These are phyloP conservation scores for Hirudo medicinalis DNA, from an alignment of 1,140 invertebrate species.

Conservation along the genomic window DNA sequence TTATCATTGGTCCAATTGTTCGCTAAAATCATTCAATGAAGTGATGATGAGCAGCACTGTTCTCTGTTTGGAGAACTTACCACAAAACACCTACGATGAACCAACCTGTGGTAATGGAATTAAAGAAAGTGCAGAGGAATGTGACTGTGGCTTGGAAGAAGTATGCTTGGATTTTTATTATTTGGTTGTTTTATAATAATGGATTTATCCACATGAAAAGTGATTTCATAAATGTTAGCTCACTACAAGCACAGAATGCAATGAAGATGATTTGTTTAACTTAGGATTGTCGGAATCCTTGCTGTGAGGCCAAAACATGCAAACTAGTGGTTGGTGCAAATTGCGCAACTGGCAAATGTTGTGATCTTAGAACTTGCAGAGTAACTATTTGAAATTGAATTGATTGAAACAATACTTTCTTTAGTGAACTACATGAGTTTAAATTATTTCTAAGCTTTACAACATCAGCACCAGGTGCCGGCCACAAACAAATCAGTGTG, in stretches of 20 bases:
- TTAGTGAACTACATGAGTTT: too few relatives aligned
- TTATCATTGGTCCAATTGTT: constrained; percentile 43
- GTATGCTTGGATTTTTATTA: constrained; percentile 22
- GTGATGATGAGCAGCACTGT: constrained; percentile 93
- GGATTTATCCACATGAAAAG: too few relatives aligned
- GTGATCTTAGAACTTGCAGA: constrained; percentile 57
- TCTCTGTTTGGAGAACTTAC: constrained; percentile 70
- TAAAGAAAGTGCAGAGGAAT: constrained; percentile 83
- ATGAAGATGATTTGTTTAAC: constrained; percentile 23
- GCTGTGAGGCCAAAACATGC: constrained; percentile 76
- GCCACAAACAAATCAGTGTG: constrained; percentile 64
- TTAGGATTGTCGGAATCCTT: constrained; percentile 65
- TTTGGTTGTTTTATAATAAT: too few relatives aligned
- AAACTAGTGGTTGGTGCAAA: constrained; percentile 66
- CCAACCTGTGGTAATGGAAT: constrained; percentile 87
- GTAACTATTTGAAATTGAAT: constrained; percentile 44
- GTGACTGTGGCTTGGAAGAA: constrained; percentile 59
- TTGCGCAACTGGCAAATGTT: constrained; percentile 85
- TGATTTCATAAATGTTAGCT: too few relatives aligned
- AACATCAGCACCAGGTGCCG: constrained; percentile 65
- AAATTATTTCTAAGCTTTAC: constrained; percentile 47
- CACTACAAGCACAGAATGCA: too few relatives aligned
- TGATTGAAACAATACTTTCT: constrained; percentile 25
- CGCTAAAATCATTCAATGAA: constrained; percentile 61
- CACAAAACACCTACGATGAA: constrained; percentile 58